Percentiles rank a stretch among this genome's conserved stretches.
Evolutionary conservation across 2,888 invertebrate genomes (phyloP).

Genomic region (Eurytoma californica): DNA sequence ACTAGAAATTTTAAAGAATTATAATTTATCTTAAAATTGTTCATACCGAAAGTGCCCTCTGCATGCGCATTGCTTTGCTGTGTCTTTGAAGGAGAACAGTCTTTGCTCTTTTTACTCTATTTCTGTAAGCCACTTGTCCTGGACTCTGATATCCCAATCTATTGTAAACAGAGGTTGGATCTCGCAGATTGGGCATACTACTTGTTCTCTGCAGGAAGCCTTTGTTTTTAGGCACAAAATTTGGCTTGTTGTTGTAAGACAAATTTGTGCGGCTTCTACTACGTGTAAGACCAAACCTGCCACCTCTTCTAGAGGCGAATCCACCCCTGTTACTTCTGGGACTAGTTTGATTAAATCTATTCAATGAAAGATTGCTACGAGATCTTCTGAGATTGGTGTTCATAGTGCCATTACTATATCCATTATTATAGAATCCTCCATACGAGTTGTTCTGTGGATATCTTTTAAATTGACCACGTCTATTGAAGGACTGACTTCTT

Average conservation of each 20-base stretch:
- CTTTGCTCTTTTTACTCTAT: conserved; percentile 71
- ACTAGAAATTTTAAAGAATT: too few relatives aligned
- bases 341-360: conserved; percentile 60
- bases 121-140: conserved; percentile 71
- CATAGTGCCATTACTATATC: conserved; percentile 62
- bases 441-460: conserved; percentile 60
- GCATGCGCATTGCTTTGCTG: conserved; percentile 66
- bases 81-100: conserved; percentile 69
- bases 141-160: conserved; percentile 72
- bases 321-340: conserved; percentile 61
- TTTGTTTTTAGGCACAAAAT: conserved; percentile 58
- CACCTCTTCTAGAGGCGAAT: conserved; percentile 62
- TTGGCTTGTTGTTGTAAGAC: conserved; percentile 52
- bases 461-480: conserved; percentile 60
- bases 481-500: conserved; percentile 55
- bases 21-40: neutral
- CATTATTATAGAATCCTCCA: conserved; percentile 67
- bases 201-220: conserved; percentile 66
- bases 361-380: conserved; percentile 65
- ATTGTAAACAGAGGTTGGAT: conserved; percentile 72
- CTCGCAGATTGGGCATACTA: conserved; percentile 70
- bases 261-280: conserved; percentile 68
- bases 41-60: conserved; percentile 68
- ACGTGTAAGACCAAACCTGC: conserved; percentile 63
- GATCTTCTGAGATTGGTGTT: conserved; percentile 61